Evolutionary conservation across 2,797 vertebrate genomes (phyloP).

Genomic region (Sebastes goodei): DNA sequence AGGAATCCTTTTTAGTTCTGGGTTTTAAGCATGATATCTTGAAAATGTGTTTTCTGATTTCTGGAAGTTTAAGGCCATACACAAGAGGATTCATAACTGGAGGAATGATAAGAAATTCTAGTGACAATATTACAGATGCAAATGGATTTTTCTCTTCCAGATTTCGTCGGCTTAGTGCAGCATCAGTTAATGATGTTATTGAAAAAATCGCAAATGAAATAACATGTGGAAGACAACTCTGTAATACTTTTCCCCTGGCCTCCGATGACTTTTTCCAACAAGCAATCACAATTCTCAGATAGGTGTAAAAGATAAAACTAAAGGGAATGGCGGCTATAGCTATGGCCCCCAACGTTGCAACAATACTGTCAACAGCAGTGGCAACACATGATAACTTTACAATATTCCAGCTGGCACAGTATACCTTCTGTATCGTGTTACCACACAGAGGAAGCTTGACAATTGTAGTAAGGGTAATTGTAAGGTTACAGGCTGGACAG

Average conservation of each 20-base stretch:
- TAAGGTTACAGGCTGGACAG: conserved; percentile 15
- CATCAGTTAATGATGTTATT: conserved; percentile 45
- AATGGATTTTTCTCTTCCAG: conserved; percentile 44
- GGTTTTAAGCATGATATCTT: neutral
- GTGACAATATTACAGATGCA: conserved; percentile 58
- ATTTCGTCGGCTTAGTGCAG: conserved; percentile 44
- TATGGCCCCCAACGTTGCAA: conserved; percentile 20
- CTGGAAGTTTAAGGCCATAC: neutral
- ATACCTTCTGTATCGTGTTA: conserved; percentile 57
- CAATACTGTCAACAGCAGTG: conserved; percentile 30
- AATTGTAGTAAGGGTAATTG: neutral
- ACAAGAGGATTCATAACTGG: conserved; percentile 68
- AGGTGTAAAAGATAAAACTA: conserved; percentile 56
- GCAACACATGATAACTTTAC: conserved; percentile 60
- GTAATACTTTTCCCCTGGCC: conserved; percentile 56
- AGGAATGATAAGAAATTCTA: conserved; percentile 73
- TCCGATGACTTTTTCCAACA: conserved; percentile 50
- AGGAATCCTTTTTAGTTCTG: no score
- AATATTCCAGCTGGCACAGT: conserved; percentile 66
- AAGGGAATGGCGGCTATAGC: conserved; percentile 33
- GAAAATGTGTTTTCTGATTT: conserved; percentile 52
- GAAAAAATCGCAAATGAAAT: conserved; percentile 58
- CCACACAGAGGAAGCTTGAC: conserved; percentile 60
- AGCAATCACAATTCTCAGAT: conserved; percentile 42
- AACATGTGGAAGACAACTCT: conserved; percentile 63